Conservation (phyloP, 2,797 vertebrate species). For the Chlorospingus semifuscus region DNA sequence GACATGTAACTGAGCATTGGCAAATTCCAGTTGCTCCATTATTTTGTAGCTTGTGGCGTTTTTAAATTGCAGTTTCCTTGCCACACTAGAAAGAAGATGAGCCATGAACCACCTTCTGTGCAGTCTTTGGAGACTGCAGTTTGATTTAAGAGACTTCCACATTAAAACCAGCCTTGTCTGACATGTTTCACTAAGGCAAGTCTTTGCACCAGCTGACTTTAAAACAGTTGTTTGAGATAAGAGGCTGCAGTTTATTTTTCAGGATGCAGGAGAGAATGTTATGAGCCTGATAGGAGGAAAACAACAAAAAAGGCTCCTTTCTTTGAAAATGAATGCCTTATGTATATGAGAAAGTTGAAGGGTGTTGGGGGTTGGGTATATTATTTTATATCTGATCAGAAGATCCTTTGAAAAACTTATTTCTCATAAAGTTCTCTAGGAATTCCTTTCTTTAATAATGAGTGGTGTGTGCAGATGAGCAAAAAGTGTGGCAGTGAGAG, state of each 20-base stretch:
- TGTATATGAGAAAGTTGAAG: background rate
- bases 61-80: background rate
- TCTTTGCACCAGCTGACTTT: background rate
- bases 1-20: background rate
- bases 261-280: background rate
- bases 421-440: background rate
- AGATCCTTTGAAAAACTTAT: background rate
- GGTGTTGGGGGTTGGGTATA: background rate
- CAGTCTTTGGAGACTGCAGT: background rate
- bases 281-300: background rate
- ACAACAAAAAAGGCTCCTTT: background rate
- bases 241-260: background rate
- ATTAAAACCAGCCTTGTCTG: background rate
- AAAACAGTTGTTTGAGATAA: background rate
- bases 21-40: background rate
- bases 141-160: background rate
- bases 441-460: background rate
- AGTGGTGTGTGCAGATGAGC: background rate
- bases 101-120: background rate
- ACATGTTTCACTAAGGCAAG: background rate
- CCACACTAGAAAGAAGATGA: background rate
- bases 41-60: background rate
- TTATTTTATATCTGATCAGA: background rate
- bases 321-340: background rate
- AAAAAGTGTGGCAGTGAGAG: background rate